phyloP scores from a whole-genome alignment of 2,888 invertebrate genomes.

The Agrypnus murinus region DNA sequence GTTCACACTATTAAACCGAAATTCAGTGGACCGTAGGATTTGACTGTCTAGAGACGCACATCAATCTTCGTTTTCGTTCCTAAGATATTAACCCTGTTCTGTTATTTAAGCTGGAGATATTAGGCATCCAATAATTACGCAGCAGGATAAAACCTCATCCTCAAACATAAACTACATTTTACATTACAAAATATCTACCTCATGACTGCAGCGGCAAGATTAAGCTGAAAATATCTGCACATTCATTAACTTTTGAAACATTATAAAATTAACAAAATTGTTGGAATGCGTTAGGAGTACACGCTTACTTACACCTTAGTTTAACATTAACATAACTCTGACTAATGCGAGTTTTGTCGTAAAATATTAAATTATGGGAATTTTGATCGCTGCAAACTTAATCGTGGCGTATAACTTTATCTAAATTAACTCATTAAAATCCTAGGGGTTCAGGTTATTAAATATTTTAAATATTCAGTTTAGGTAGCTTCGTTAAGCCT shows the following conservation, averaged over 20 bases:
- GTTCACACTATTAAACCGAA: constrained; percentile 12
- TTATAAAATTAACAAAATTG: too few relatives aligned
- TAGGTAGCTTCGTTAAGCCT: background rate
- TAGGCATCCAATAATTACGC: constrained; percentile 3
- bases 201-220: background rate
- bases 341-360: too few relatives aligned
- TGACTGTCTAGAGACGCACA: constrained; percentile 21
- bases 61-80: constrained; percentile 22
- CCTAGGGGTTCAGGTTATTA: constrained; percentile 13
- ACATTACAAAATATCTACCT: background rate
- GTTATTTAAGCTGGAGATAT: constrained; percentile 24
- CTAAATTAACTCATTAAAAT: constrained; percentile 18
- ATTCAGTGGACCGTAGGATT: constrained; percentile 19
- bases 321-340: too few relatives aligned
- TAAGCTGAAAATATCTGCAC: too few relatives aligned
- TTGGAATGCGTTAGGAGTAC: too few relatives aligned
- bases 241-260: too few relatives aligned
- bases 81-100: constrained; percentile 20
- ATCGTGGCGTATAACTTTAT: constrained; percentile 9
- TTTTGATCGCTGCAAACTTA: constrained; percentile 7
- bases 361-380: background rate
- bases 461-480: background rate
- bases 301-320: too few relatives aligned
- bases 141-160: background rate
- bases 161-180: background rate